phyloP scores from a whole-genome alignment of 2,113 vertebrate species.

The Corythoichthys intestinalis region DNA sequence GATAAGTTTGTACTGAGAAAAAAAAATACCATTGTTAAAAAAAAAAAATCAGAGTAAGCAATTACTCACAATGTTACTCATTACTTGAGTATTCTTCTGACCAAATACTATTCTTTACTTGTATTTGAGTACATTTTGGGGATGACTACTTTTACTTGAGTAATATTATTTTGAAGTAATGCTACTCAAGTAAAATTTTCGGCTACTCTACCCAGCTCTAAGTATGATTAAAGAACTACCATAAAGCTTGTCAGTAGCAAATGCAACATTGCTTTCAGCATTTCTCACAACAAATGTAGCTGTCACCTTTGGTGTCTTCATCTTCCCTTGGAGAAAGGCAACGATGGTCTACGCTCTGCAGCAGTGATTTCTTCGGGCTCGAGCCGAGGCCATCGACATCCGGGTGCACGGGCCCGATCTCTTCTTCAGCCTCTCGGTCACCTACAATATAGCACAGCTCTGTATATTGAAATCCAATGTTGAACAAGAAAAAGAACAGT shows the following conservation, averaged over 20 bases:
- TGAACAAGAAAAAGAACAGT: conserved; percentile 10
- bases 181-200: too few relatives aligned
- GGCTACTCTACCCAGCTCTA: too few relatives aligned
- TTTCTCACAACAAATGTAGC: neutral
- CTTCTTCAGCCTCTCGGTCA: conserved; percentile 55
- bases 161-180: too few relatives aligned
- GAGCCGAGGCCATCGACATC: conserved; percentile 71
- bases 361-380: conserved; percentile 65
- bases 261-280: conserved; percentile 16
- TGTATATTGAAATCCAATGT: neutral
- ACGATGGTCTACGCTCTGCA: conserved; percentile 55
- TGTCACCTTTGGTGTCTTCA: conserved; percentile 73
- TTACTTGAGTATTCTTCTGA: too few relatives aligned
- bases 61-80: too few relatives aligned
- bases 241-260: conserved; percentile 24
- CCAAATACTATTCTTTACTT: too few relatives aligned
- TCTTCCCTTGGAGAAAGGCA: conserved; percentile 70
- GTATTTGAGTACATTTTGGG: too few relatives aligned
- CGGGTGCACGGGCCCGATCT: conserved; percentile 59
- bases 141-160: too few relatives aligned
- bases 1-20: too few relatives aligned
- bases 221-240: conserved; percentile 32
- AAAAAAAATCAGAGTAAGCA: too few relatives aligned
- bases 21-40: too few relatives aligned
- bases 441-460: conserved; percentile 33